A percentile compares a stretch with the other conserved stretches of the same genome.
These are phyloP conservation scores for Sycophila texana DNA, from an alignment of 2,888 invertebrate genomes.

Conservation along the genomic window DNA sequence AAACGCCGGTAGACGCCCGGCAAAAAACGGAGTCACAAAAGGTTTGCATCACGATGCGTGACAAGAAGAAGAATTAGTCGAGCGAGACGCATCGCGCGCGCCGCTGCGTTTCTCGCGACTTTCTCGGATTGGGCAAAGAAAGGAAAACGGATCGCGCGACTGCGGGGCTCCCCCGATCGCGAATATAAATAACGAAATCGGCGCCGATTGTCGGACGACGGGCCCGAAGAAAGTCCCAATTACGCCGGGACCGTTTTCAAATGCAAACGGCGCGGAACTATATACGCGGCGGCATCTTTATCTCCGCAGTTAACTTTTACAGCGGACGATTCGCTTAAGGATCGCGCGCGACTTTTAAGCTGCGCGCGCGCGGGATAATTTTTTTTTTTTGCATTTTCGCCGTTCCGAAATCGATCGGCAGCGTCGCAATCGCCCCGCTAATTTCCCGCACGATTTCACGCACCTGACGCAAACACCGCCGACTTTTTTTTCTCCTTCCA, in stretches of 20 bases:
- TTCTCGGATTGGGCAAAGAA: constrained; percentile 55
- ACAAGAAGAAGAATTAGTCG: constrained; percentile 55
- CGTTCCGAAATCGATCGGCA: constrained; percentile 33
- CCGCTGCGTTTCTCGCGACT: constrained; percentile 43
- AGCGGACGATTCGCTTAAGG: not conserved
- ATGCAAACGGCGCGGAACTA: constrained; percentile 44
- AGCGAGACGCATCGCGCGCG: constrained; percentile 49
- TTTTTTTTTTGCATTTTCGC: constrained; percentile 28
- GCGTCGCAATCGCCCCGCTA: not conserved
- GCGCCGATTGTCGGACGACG: constrained; percentile 37
- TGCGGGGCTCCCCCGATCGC: constrained; percentile 2
- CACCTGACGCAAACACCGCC: constrained; percentile 28
- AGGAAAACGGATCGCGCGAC: constrained; percentile 41
- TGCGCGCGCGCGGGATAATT: not conserved
- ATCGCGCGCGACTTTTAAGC: constrained; percentile 17
- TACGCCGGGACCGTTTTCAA: constrained; percentile 28
- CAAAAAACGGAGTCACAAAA: constrained; percentile 5
- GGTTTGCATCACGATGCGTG: constrained; percentile 53
- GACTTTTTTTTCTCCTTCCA: not conserved
- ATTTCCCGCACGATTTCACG: constrained; percentile 40
- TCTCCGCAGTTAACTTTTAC: constrained; percentile 50
- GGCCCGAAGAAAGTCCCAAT: constrained; percentile 49
- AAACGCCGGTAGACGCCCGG: not conserved
- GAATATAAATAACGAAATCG: constrained; percentile 56
- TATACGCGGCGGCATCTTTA: constrained; percentile 38